phyloP scores from a whole-genome alignment of 2,797 vertebrate genomes.

The Hydrolagus colliei region DNA sequence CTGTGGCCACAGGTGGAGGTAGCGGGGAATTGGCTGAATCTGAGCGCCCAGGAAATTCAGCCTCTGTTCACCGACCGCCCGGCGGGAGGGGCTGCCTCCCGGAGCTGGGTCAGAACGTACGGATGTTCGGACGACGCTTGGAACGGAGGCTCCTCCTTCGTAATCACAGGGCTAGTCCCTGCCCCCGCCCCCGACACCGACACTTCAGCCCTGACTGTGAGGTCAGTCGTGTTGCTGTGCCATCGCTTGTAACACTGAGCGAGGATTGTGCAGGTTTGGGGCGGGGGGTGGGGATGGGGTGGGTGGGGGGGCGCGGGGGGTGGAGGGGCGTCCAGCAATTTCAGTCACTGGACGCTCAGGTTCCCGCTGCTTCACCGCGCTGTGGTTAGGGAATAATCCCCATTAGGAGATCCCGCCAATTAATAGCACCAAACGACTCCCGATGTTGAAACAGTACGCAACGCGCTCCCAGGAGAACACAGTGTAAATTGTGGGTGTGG shows the following conservation, averaged over 20 bases:
- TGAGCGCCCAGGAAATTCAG: constrained; percentile 75
- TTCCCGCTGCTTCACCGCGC: too few species aligned
- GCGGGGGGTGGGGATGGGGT: fast-evolving
- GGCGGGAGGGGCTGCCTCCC: constrained; percentile 35
- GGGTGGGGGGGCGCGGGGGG: background rate
- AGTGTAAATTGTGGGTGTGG: too few species aligned
- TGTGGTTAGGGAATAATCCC: too few species aligned
- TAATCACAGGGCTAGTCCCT: constrained; percentile 68
- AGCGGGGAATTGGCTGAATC: constrained; percentile 70
- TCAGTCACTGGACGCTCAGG: too few species aligned
- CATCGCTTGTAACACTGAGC: too few species aligned
- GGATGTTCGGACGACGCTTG: constrained; percentile 74
- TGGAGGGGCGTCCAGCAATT: too few species aligned
- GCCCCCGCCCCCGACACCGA: constrained; percentile 32
- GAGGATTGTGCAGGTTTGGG: too few species aligned
- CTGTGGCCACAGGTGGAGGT: constrained; percentile 58
- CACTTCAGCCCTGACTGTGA: constrained; percentile 48
- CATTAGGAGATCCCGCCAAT: too few species aligned
- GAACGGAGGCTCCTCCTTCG: constrained; percentile 74
- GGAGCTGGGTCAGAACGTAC: constrained; percentile 57
- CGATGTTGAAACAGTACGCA: too few species aligned
- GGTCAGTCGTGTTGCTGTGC: constrained; percentile 51
- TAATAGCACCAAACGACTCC: too few species aligned
- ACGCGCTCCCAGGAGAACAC: too few species aligned
- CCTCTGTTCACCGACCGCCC: constrained; percentile 57